Evolutionary conservation across 2,113 vertebrate genomes (phyloP).

Genomic region (Takifugu flavidus): DNA sequence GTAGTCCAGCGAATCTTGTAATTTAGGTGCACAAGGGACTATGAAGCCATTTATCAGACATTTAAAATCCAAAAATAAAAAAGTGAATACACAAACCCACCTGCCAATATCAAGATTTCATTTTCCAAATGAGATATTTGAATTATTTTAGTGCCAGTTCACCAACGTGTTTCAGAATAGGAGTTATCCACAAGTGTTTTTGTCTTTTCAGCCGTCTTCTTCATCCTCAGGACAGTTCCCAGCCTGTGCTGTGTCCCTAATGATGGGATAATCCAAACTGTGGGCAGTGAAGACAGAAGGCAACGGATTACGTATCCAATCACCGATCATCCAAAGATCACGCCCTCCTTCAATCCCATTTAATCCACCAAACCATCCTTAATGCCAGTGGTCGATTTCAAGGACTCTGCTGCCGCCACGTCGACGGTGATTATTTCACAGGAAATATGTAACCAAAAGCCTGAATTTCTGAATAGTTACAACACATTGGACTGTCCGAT

Average conservation of each 20-base stretch:
- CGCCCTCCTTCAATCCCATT: conserved; percentile 22
- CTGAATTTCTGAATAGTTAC: too few species aligned
- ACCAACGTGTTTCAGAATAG: neutral
- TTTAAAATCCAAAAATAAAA: neutral
- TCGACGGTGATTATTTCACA: too few species aligned
- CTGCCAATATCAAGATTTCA: conserved; percentile 14
- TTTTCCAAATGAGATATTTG: conserved; percentile 5
- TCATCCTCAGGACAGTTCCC: neutral
- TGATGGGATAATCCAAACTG: conserved; percentile 55
- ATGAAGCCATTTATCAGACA: neutral
- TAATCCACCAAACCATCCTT: conserved; percentile 16
- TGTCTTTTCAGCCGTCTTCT: neutral
- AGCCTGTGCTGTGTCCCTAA: conserved; percentile 16
- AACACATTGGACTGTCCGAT: too few species aligned
- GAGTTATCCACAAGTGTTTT: neutral
- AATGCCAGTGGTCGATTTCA: too few species aligned
- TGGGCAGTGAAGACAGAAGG: conserved; percentile 20
- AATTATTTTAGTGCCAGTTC: neutral
- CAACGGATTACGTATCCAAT: conserved; percentile 46
- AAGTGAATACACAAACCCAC: conserved; percentile 24
- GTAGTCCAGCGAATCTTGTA: too few species aligned
- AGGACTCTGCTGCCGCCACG: too few species aligned
- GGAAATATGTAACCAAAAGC: too few species aligned
- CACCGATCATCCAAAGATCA: conserved; percentile 23
- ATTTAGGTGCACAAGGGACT: neutral